Percentiles rank a stretch among this genome's conserved stretches.
phyloP scores from a whole-genome alignment of 2,888 invertebrate species.

The Philopedon plagiatum region DNA sequence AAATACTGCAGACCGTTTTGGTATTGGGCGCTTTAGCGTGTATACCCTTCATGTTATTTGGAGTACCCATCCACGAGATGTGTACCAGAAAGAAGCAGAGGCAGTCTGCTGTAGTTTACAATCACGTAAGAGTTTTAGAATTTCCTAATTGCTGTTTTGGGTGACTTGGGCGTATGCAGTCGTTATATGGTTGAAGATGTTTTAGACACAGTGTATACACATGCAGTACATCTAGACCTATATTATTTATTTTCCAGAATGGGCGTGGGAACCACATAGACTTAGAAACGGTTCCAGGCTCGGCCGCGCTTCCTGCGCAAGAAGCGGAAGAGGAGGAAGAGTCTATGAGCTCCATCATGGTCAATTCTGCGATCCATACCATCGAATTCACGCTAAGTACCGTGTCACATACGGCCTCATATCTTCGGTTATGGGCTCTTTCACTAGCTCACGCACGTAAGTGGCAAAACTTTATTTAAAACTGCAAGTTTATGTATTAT shows the following conservation, averaged over 20 bases:
- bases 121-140: conserved; percentile 2
- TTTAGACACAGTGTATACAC: too few species aligned
- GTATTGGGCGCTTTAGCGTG: conserved; percentile 78
- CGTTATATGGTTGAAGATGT: too few species aligned
- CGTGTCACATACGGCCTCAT: conserved; percentile 97
- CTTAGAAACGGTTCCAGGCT: conserved; percentile 52
- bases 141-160: too few species aligned
- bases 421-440: conserved; percentile 95
- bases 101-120: conserved; percentile 1
- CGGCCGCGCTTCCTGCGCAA: conserved; percentile 68
- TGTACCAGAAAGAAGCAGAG: conserved; percentile 59
- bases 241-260: conserved; percentile 32
- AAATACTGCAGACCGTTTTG: conserved; percentile 75
- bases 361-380: conserved; percentile 95
- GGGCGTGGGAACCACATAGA: conserved; percentile 18
- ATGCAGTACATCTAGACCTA: too few species aligned
- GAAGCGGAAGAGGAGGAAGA: conserved; percentile 68
- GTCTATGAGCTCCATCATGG: conserved; percentile 89
- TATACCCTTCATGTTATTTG: conserved; percentile 83
- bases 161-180: too few species aligned
- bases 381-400: conserved; percentile 97
- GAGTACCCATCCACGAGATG: conserved; percentile 81
- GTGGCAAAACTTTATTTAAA: conserved; percentile 66
- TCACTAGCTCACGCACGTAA: conserved; percentile 95
- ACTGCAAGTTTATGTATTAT: background rate